phyloP scores from a whole-genome alignment of 2,797 vertebrate species.

The Manis javanica region DNA sequence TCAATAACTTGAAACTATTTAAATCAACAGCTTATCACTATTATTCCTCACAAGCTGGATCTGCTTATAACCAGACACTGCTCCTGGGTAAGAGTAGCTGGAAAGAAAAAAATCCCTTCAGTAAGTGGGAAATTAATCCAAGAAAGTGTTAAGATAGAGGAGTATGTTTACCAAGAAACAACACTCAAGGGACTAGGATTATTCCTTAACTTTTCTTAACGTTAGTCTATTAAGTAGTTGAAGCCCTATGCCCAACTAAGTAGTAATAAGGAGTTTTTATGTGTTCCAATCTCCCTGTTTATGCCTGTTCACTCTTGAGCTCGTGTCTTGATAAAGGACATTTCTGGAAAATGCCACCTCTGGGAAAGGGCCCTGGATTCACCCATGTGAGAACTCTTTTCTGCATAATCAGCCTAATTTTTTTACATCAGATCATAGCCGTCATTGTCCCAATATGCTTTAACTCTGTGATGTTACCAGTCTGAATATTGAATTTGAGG shows the following conservation, averaged over 20 bases:
- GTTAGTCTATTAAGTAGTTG: conserved; percentile 17
- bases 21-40: conserved; percentile 79
- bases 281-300: background rate
- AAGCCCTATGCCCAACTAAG: background rate
- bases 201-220: conserved; percentile 49
- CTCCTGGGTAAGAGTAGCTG: conserved; percentile 76
- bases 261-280: background rate
- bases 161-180: conserved; percentile 16
- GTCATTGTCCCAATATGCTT: conserved; percentile 74
- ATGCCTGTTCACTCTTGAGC: conserved; percentile 7
- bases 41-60: conserved; percentile 56
- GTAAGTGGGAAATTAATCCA: conserved; percentile 68
- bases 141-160: conserved; percentile 15
- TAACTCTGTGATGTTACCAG: conserved; percentile 77
- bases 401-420: conserved; percentile 65
- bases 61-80: conserved; percentile 75
- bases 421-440: conserved; percentile 49
- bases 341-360: conserved; percentile 69
- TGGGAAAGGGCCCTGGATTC: conserved; percentile 61
- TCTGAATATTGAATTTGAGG: conserved; percentile 75
- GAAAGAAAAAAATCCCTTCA: conserved; percentile 74
- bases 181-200: conserved; percentile 27
- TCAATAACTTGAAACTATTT: conserved; percentile 80
- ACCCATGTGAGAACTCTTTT: conserved; percentile 71
- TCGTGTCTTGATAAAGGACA: conserved; percentile 59